These are phyloP conservation scores for Ictidomys tridecemlineatus DNA, from an alignment of 2,113 vertebrate species.

Conservation along the genomic window DNA sequence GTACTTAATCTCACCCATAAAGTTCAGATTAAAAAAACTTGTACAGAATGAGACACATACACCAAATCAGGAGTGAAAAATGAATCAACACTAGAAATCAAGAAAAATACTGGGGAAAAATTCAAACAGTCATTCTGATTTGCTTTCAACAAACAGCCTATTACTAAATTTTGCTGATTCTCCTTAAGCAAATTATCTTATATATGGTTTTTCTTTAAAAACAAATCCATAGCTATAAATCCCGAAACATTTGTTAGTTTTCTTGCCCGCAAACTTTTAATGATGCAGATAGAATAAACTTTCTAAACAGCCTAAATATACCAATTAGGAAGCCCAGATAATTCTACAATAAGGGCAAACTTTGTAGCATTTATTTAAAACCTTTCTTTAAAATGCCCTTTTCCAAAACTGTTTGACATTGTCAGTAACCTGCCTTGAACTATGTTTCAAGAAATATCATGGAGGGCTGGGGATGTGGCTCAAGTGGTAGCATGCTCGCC, in stretches of 20 bases:
- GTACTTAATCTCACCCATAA: neutral
- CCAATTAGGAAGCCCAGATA: neutral
- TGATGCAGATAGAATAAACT: neutral
- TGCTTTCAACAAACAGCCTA: neutral
- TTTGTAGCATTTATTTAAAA: neutral
- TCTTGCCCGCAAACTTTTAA: neutral
- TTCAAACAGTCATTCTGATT: conserved; percentile 4
- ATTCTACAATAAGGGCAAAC: neutral
- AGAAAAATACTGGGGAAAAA: neutral
- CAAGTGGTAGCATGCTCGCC: no score
- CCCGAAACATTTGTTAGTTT: neutral
- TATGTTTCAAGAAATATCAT: neutral
- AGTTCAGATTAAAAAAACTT: neutral
- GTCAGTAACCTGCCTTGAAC: neutral
- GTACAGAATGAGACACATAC: neutral
- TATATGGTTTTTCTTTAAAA: neutral
- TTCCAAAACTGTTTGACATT: neutral
- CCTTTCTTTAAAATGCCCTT: neutral
- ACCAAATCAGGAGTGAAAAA: neutral
- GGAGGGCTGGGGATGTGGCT: neutral
- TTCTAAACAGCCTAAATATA: neutral
- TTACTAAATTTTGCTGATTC: conserved; percentile 7
- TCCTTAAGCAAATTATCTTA: neutral
- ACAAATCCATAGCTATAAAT: conserved; percentile 26
- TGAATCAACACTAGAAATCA: conserved; percentile 17